phyloP scores from a whole-genome alignment of 2,113 vertebrate genomes.

The Vicugna pacos region DNA sequence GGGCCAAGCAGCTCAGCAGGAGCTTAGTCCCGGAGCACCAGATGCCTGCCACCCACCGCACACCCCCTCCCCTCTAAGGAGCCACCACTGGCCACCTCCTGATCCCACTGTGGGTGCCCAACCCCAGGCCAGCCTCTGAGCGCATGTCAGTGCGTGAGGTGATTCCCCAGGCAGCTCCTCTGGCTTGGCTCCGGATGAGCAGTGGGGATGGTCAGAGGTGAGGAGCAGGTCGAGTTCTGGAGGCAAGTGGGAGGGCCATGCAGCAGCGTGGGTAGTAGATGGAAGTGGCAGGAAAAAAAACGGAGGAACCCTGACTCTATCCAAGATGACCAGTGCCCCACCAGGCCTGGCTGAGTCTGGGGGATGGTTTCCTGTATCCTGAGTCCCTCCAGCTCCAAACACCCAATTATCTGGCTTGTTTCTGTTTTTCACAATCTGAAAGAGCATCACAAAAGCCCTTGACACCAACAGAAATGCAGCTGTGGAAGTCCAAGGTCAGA shows the following conservation, averaged over 20 bases:
- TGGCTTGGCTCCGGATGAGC: neutral
- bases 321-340: neutral
- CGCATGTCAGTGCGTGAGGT: neutral
- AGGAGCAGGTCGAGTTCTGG: neutral
- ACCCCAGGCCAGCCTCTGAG: neutral
- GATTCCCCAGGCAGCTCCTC: neutral
- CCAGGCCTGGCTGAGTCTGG: neutral
- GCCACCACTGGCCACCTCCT: neutral
- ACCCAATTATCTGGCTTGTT: neutral
- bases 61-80: neutral
- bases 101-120: neutral
- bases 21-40: neutral
- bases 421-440: neutral
- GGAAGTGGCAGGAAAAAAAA: neutral
- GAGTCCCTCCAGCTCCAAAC: neutral
- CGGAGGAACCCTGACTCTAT: accelerated
- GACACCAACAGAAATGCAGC: neutral
- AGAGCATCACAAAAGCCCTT: neutral
- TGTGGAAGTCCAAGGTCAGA: neutral
- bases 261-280: neutral
- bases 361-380: neutral
- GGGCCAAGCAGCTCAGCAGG: neutral
- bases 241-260: neutral
- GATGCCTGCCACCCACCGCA: neutral
- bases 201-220: neutral